phyloP scores from a whole-genome alignment of 1,140 invertebrate genomes.

The Caligus rogercresseyi region DNA sequence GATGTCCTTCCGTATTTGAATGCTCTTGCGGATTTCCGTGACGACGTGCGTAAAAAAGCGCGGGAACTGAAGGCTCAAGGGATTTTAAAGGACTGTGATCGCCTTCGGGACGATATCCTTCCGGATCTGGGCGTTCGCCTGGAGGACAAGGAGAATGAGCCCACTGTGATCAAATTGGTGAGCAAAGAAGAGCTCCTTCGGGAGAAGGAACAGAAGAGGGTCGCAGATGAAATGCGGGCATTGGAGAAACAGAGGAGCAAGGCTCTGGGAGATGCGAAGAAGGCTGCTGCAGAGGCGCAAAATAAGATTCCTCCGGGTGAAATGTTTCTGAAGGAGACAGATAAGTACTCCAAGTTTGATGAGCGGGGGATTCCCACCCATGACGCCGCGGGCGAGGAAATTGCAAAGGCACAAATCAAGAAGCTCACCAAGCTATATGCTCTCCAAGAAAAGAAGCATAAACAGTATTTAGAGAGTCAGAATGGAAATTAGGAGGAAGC shows the following conservation, averaged over 20 bases:
- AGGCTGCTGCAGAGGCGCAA: slow-evolving; percentile 56
- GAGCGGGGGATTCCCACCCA: slow-evolving; percentile 85
- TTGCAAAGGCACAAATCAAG: slow-evolving; percentile 76
- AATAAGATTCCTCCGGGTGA: slow-evolving; percentile 62
- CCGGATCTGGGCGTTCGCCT: slow-evolving; percentile 79
- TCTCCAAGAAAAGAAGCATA: slow-evolving; percentile 75
- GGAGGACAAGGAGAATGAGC: slow-evolving; percentile 54
- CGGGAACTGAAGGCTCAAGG: slow-evolving; percentile 46
- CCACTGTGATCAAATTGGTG: slow-evolving; percentile 45
- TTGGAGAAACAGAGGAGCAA: slow-evolving; percentile 60
- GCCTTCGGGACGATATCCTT: slow-evolving; percentile 62
- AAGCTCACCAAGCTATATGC: slow-evolving; percentile 80
- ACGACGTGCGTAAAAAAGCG: slow-evolving; percentile 55
- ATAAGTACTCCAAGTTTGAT: slow-evolving; percentile 89
- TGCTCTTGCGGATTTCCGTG: slow-evolving; percentile 66
- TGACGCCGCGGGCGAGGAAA: slow-evolving; percentile 69
- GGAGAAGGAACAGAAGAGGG: slow-evolving; percentile 62
- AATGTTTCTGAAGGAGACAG: slow-evolving; percentile 58
- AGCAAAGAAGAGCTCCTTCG: slow-evolving; percentile 58
- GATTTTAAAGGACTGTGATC: slow-evolving; percentile 73
- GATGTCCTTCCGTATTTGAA: slow-evolving; percentile 69
- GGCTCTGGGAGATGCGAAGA: slow-evolving; percentile 45
- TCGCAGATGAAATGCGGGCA: slow-evolving; percentile 51
- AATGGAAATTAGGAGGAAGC: slow-evolving; percentile 15
- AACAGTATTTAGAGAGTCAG: slow-evolving; percentile 47